phyloP scores from a whole-genome alignment of 2,888 invertebrate species.

The Smittia aterrima region DNA sequence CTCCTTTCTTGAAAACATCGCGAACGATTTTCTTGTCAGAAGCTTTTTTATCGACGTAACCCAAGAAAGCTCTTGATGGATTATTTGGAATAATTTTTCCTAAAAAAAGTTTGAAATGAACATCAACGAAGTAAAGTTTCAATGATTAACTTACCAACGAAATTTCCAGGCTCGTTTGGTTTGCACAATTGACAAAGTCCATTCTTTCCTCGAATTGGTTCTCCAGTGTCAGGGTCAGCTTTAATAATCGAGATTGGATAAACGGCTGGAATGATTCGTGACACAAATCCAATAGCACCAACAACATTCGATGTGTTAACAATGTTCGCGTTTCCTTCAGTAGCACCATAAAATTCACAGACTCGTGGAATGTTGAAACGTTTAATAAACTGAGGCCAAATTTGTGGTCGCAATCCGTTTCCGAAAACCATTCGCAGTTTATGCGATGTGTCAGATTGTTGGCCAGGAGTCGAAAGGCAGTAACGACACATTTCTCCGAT shows the following conservation, averaged over 20 bases:
- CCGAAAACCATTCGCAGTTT: slow-evolving; percentile 80
- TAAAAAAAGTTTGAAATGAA: slow-evolving; percentile 55
- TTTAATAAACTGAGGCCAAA: slow-evolving; percentile 85
- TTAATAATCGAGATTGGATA: slow-evolving; percentile 67
- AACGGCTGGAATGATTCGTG: slow-evolving; percentile 57
- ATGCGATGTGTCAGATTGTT: slow-evolving; percentile 69
- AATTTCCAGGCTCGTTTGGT: slow-evolving; percentile 81
- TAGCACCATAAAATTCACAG: slow-evolving; percentile 91
- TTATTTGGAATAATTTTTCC: slow-evolving; percentile 65
- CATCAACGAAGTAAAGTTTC: slow-evolving; percentile 52
- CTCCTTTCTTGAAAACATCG: slow-evolving; percentile 81
- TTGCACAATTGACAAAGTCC: slow-evolving; percentile 77
- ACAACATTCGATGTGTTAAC: slow-evolving; percentile 55
- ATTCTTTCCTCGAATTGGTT: slow-evolving; percentile 67
- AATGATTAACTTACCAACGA: slow-evolving; percentile 90
- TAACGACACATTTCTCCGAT: slow-evolving; percentile 92
- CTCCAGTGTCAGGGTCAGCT: slow-evolving; percentile 67
- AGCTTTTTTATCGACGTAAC: slow-evolving; percentile 66
- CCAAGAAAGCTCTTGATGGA: slow-evolving; percentile 63
- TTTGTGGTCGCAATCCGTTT: slow-evolving; percentile 87
- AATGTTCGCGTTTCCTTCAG: slow-evolving; percentile 95
- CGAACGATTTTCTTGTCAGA: slow-evolving; percentile 80
- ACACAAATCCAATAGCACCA: slow-evolving; percentile 91
- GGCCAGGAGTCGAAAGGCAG: slow-evolving; percentile 72
- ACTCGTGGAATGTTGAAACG: slow-evolving; percentile 82